These are phyloP conservation scores for Dasypogon diadema DNA, from an alignment of 2,888 invertebrate genomes.

Conservation along the genomic window DNA sequence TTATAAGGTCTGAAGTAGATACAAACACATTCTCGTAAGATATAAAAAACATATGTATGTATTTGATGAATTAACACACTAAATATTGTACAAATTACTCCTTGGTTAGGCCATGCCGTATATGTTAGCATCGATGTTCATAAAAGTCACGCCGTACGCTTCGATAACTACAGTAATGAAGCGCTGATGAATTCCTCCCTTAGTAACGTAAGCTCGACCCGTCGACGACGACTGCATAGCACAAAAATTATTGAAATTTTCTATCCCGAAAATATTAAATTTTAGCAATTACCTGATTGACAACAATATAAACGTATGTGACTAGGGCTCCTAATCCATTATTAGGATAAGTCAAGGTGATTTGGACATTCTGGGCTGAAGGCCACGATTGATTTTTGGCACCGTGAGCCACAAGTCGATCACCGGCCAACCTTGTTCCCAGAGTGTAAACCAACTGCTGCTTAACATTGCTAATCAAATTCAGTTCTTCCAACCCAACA, in stretches of 20 bases:
- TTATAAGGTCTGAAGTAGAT: background rate
- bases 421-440: conserved; percentile 46
- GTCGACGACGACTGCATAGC: conserved; percentile 49
- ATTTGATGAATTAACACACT: too few relatives aligned
- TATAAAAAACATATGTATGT: too few relatives aligned
- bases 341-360: conserved; percentile 55
- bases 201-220: conserved; percentile 55
- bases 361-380: conserved; percentile 54
- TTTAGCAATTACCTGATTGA: conserved; percentile 54
- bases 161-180: conserved; percentile 55
- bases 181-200: conserved; percentile 55
- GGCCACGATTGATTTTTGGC: conserved; percentile 54
- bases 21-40: background rate
- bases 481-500: conserved; percentile 41
- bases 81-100: too few relatives aligned
- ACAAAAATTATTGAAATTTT: too few relatives aligned
- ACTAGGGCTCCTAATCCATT: conserved; percentile 53
- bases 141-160: conserved; percentile 51
- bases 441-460: conserved; percentile 47
- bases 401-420: conserved; percentile 52
- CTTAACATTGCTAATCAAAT: background rate
- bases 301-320: conserved; percentile 52
- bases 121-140: conserved; percentile 52
- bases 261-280: too few relatives aligned
- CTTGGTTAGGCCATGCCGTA: conserved; percentile 46